Conservation (phyloP, 1,140 invertebrate genomes). For the Drosophila ercepeae region DNA sequence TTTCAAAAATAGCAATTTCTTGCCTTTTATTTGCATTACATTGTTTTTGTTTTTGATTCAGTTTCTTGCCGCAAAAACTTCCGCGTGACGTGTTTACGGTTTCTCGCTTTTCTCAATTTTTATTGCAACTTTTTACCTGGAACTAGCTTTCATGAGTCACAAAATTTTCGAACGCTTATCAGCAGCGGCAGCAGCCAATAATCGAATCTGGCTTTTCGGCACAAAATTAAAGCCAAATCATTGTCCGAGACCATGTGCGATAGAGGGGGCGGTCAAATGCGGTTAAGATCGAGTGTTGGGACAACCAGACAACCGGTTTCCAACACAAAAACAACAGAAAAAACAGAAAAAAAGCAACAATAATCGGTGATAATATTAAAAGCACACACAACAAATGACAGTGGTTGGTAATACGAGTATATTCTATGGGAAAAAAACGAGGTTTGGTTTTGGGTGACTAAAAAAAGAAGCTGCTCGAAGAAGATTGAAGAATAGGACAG, state of each 20-base stretch:
- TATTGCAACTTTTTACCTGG: background rate
- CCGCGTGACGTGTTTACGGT: slow-evolving; percentile 41
- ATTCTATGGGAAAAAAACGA: slow-evolving; percentile 14
- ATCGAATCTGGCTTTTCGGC: slow-evolving; percentile 19
- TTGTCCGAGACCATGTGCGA: slow-evolving; percentile 42
- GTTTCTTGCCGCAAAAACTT: slow-evolving; percentile 30
- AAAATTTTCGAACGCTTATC: slow-evolving; percentile 37
- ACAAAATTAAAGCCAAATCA: slow-evolving; percentile 30
- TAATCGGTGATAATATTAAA: slow-evolving; percentile 55
- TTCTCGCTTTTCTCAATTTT: slow-evolving; percentile 4
- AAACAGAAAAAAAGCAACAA: slow-evolving; percentile 57
- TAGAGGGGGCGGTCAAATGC: slow-evolving; percentile 45
- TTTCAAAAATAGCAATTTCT: slow-evolving; percentile 33
- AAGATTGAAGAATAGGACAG: slow-evolving; percentile 33
- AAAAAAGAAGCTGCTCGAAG: slow-evolving; percentile 4
- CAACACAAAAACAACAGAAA: no score
- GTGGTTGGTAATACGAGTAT: slow-evolving; percentile 51
- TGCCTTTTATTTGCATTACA: slow-evolving; percentile 44
- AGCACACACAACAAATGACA: slow-evolving; percentile 60
- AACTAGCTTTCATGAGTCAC: slow-evolving; percentile 21
- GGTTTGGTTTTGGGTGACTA: slow-evolving; percentile 28
- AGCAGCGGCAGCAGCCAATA: slow-evolving; percentile 5
- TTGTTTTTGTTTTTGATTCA: slow-evolving; percentile 12
- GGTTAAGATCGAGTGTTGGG: slow-evolving; percentile 44
- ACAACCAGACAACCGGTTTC: slow-evolving; percentile 60